Base-by-base conservation (phyloP, 2,797 vertebrate genomes). In the Crocidura indochinensis region DNA sequence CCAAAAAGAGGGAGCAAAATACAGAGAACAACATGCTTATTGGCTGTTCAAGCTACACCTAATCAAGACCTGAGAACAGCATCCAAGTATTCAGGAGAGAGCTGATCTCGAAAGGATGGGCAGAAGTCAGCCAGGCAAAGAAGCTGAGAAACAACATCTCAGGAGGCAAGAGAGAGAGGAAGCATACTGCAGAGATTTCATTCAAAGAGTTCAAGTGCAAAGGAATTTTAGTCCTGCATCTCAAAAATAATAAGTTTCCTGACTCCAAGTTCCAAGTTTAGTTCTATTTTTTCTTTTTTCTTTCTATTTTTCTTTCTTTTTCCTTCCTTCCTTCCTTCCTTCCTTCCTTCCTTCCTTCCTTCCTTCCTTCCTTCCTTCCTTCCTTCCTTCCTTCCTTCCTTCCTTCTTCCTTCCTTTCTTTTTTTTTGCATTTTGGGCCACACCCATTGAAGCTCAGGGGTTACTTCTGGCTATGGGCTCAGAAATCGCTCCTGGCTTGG, bases 21-120 rank as follows among this genome's bases (percentile, higher is more conserved):
- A 46, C 46, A 51, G 65, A 91, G 69, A 67, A 64, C 31, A 62
- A n/a, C 90, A 88, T 84, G 85, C 92, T 38, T 38, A 38, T 38
- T 38, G 38, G 38, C 38, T 38, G 38, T 38, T 76, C 38, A 53
- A 65, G 46, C 24, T 83, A 60, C 10, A 38, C 11, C 24, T 46
- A n/a, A 26, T 47, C 12, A 19, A 47, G 83, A 31, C 20, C 29
- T 84, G 53, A 77, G 29, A 77, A 11, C 19, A 22, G 14, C 60
- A 86, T 29, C 46, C 68, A 56, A 24, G 75, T 65, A 31, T n/a
- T 46, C 27, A 26, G 15, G n/a, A 51, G 51, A 8, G 17, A 87
- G 38, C 53, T 76, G 49, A 89, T 12, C 46, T 56, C 29, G 27
- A 29, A 85, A 81, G 77, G 60, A 24, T 29, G 51, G 84, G 14